Base-by-base conservation (phyloP, 2,888 invertebrate species). In the Parascotia fuliginaria region DNA sequence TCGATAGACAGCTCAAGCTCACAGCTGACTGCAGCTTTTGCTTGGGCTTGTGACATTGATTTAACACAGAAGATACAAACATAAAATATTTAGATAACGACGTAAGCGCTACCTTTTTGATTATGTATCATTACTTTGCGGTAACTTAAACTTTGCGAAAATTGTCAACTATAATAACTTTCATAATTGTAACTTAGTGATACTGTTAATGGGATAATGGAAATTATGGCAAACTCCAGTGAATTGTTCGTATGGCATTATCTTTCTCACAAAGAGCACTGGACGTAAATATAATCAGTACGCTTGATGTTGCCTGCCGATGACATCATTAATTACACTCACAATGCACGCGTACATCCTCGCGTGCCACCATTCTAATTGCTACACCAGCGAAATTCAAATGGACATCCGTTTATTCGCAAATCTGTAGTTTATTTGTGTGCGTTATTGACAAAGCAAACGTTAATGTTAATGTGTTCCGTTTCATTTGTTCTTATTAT, bases 401-500 rank as follows among this genome's bases (percentile, higher is more conserved):
- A 33, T 42, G 42, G 34, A 16, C 34, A 42, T 42, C 34, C 27
- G 42, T 12, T 42, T 34, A 27, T 42, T 27, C 34, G 11, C 11
- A 15, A 42, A 42, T 24, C 34, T 16, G 39, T 12, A 9, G n/a
- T 9, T 29, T 9, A 16, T 31, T 13, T 19, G 33, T 12, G 32
- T 32, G 29, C 28, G 9, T 12, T 40, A 19, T 19, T 9, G 19
- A 13, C 5, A 31, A n/a, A 31, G 13, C 13, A 1, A 13, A 13
- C 13, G 14, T 13, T 24, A 7, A 1, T 13, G 13, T 13, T 31
- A 31, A 31, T 31, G 31, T 31, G 13, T 13, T 31, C 7, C 7
- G 2, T 0, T 29, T 19, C 19, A n/a, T n/a, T n/a, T n/a, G n/a
- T n/a, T 3, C 12, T 11, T 11, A 11, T 9, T 29, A 29, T 27